These are phyloP conservation scores for Cherax destructor DNA, from an alignment of 1,140 invertebrate species.

Conservation along the genomic window DNA sequence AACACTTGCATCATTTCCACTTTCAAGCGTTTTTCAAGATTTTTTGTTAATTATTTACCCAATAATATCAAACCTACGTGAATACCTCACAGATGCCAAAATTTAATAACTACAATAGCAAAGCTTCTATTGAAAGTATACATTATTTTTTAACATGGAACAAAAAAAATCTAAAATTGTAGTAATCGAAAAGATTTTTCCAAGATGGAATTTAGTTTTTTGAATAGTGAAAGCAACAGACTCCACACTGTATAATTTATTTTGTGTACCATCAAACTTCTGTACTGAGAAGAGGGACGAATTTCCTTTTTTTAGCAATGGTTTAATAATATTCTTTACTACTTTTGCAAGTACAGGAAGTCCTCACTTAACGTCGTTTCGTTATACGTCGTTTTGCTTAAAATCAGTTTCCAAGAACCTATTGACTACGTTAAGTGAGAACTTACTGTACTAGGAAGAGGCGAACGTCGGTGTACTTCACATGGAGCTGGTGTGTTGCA, in stretches of 20 bases:
- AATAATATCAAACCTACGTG: constrained; percentile 53
- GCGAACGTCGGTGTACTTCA: too few species aligned
- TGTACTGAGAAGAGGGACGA: too few species aligned
- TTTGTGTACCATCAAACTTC: too few species aligned
- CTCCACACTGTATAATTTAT: background rate
- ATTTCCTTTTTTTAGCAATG: too few species aligned
- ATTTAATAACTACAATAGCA: constrained; percentile 8
- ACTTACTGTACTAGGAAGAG: too few species aligned
- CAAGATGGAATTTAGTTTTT: background rate
- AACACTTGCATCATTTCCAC: constrained; percentile 56
- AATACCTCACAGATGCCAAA: background rate
- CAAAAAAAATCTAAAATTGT: background rate
- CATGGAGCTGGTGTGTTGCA: too few species aligned
- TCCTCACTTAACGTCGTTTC: too few species aligned
- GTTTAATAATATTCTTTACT: too few species aligned
- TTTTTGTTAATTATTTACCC: constrained; percentile 44
- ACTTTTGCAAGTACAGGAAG: too few species aligned
- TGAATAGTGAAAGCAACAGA: background rate
- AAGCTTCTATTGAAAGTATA: background rate
- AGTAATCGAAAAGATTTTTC: background rate
- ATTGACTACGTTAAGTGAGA: too few species aligned
- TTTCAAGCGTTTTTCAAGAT: constrained; percentile 54
- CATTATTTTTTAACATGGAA: background rate
- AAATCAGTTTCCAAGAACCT: too few species aligned
- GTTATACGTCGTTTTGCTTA: too few species aligned